Percentiles rank a stretch among this genome's conserved stretches.
Evolutionary conservation across 1,140 invertebrate species (phyloP).

Genomic region (Halictus rubicundus): DNA sequence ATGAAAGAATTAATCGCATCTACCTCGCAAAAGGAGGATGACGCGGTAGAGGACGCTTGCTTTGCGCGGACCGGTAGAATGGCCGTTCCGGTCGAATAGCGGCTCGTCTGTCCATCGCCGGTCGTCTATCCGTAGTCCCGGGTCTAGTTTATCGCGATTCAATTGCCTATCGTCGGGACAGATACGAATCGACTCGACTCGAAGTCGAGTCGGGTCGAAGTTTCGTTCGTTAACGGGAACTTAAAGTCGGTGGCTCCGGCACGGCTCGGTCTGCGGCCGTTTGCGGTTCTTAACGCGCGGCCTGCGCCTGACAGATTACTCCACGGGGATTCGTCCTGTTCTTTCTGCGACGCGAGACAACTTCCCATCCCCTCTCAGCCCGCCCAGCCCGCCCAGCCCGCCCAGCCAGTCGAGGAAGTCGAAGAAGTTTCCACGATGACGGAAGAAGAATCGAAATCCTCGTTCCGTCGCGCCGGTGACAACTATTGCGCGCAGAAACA

Average conservation of each 20-base stretch:
- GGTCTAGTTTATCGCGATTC: constrained; percentile 39
- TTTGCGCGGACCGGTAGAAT: too few species aligned
- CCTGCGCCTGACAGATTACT: constrained; percentile 31
- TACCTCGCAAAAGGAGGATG: too few species aligned
- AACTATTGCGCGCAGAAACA: too few species aligned
- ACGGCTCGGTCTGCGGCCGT: background rate
- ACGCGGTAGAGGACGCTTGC: too few species aligned
- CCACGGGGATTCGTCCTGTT: constrained; percentile 4
- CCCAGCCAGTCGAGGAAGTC: background rate
- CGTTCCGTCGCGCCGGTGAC: background rate
- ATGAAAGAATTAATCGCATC: too few species aligned
- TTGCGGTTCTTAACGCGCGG: constrained; percentile 28
- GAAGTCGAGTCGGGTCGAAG: background rate
- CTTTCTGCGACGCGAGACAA: constrained; percentile 1
- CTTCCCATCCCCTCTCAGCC: too few species aligned
- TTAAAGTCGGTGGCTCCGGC: background rate
- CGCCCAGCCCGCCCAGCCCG: background rate
- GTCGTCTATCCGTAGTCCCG: background rate
- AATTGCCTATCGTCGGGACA: constrained; percentile 42
- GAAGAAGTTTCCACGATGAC: constrained; percentile 9
- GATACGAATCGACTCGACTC: too few species aligned
- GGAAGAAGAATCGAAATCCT: background rate
- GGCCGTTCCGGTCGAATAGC: too few species aligned
- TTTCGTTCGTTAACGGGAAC: constrained; percentile 35
- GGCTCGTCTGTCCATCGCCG: too few species aligned